Base-by-base conservation (phyloP, 2,888 invertebrate genomes). In the Catocala nupta region DNA sequence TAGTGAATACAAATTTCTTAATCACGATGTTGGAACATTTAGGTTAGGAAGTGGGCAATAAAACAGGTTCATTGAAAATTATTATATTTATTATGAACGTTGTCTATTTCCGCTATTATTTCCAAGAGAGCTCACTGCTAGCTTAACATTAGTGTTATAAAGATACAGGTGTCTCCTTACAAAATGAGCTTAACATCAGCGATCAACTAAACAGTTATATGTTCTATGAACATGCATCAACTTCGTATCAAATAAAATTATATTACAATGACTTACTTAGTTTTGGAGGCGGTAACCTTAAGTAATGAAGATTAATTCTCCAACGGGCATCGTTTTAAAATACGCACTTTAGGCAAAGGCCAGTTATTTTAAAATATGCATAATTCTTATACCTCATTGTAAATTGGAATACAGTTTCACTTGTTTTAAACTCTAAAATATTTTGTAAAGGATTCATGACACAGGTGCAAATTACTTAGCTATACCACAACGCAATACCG, bases 271-370 rank as follows among this genome's bases (percentile, higher is more conserved):
- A 76, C 65, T 62, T 69, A 77, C 47, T 65, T 65, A 80, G 69
- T 71, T 80, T 81, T 78, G 80, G 77, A 77, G 69, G 68, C 80
- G 81, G 81, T 81, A 81, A 81, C 81, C 72, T 73, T 80, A 75
- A 65, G 71, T 63, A 43, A 59, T 61, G 60, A 72, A 52, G 33
- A 60, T 58, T 56, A 16, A 51, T 11, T 62, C 59, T 59, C 61
- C 8, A 9, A 16, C 47, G 47, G 36, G 36, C 36, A 6, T 8
- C 8, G 9, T 39, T 39, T 25, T 25, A 25, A 25, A 25, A 25
- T 25, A 25, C 25, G 25, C 25, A 25, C 25, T 25, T 25, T 25
- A 25, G 25, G 25, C 25, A 25, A 25, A 25, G 25, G 25, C 25
- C 25, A 25, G 25, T 25, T 25, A 25, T 25, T 25, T 25, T 25